Conservation (phyloP, 2,888 invertebrate genomes). For the Geophilus truncorum region DNA sequence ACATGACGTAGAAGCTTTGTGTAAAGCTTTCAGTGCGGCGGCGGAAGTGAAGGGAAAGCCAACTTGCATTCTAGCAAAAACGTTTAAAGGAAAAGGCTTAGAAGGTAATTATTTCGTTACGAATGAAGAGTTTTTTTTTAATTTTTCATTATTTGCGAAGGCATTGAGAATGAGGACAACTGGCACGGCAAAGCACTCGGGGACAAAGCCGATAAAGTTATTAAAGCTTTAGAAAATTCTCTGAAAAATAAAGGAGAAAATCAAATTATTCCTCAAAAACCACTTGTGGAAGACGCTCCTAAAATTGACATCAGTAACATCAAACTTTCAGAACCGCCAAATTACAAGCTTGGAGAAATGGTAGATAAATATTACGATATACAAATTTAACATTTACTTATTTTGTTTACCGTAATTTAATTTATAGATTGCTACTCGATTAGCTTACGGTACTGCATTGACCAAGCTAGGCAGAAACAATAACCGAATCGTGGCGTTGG, state of each 20-base stretch:
- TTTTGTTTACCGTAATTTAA: neutral
- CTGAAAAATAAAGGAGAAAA: conserved; percentile 64
- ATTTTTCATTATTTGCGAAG: conserved; percentile 57
- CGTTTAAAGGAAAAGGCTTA: conserved; percentile 78
- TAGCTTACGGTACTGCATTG: conserved; percentile 90
- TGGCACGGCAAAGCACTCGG: conserved; percentile 99
- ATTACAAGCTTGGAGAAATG: conserved; percentile 61
- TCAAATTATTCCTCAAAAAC: conserved; percentile 60
- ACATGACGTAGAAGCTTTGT: conserved; percentile 85
- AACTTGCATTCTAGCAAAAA: conserved; percentile 91
- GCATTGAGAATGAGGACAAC: conserved; percentile 86
- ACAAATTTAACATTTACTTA: neutral
- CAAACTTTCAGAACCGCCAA: conserved; percentile 70
- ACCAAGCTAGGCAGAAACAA: conserved; percentile 71
- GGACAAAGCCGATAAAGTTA: conserved; percentile 65
- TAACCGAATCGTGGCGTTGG: conserved; percentile 81
- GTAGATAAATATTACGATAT: conserved; percentile 40
- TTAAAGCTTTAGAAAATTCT: conserved; percentile 52
- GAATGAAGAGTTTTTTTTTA: neutral
- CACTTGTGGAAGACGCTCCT: conserved; percentile 64
- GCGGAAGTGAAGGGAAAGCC: conserved; percentile 69
- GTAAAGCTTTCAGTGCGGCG: conserved; percentile 81
- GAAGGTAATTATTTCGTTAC: conserved; percentile 42
- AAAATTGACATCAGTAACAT: conserved; percentile 67
- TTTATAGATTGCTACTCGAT: conserved; percentile 69